Evolutionary conservation across 2,113 vertebrate species (phyloP).

Genomic region (Archilochus colubris): DNA sequence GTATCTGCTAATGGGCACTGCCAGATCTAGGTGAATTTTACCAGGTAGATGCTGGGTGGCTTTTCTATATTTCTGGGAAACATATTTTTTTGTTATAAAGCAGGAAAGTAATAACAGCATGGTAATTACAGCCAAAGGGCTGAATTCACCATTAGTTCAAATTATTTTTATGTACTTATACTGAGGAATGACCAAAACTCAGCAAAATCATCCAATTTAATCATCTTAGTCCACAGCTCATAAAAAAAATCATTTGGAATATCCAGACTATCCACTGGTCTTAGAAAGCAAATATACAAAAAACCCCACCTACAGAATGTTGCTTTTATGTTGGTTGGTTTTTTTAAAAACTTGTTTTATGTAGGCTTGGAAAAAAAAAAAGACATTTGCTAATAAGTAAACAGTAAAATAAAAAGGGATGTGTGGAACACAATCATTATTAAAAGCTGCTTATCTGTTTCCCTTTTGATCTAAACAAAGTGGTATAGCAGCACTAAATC

Average conservation of each 20-base stretch:
- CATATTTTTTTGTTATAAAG: not conserved
- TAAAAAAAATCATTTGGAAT: not conserved
- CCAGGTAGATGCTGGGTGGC: not conserved
- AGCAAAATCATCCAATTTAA: not conserved
- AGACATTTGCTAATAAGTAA: not conserved
- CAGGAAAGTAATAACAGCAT: not conserved
- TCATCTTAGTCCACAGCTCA: not conserved
- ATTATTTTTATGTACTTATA: not conserved
- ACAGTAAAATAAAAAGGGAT: not conserved
- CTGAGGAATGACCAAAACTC: not conserved
- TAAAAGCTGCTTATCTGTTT: slow-evolving; percentile 1
- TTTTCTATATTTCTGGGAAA: not conserved
- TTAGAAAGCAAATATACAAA: not conserved
- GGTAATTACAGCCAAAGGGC: not conserved
- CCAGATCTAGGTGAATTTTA: not conserved
- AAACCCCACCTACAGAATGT: not conserved
- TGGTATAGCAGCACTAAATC: not conserved
- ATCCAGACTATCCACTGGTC: not conserved
- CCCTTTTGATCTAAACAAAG: not conserved
- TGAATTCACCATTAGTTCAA: not conserved
- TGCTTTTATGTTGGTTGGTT: not conserved
- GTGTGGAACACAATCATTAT: not conserved
- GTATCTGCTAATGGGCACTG: not conserved
- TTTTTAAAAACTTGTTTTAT: not conserved
- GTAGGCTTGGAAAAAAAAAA: not conserved